Percentiles rank a stretch among this genome's conserved stretches.
Conservation (phyloP, 2,797 vertebrate species). For the Kryptolebias ocellatus region DNA sequence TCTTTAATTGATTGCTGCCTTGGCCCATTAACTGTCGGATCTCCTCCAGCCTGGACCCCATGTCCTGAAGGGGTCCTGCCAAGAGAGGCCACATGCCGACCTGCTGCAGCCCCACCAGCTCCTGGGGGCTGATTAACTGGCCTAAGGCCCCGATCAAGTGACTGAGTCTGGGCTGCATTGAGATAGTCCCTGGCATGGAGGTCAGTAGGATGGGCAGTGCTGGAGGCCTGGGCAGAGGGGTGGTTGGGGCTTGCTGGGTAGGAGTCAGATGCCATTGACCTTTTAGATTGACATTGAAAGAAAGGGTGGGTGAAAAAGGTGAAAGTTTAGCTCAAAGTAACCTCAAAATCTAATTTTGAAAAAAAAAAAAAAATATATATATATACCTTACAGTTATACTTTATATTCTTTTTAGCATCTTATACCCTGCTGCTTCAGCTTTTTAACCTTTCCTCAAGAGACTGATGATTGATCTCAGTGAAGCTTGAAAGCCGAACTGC, state of each 20-base stretch:
- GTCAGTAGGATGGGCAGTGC: conserved; percentile 73
- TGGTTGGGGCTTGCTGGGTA: conserved; percentile 91
- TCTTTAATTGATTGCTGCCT: conserved; percentile 88
- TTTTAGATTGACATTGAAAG: conserved; percentile 43
- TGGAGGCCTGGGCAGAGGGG: conserved; percentile 81
- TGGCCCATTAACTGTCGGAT: conserved; percentile 88
- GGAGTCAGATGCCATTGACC: conserved; percentile 88
- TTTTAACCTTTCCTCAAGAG: background rate
- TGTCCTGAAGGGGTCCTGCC: conserved; percentile 85
- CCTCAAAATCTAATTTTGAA: background rate
- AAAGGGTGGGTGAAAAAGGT: no score
- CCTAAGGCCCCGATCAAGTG: conserved; percentile 85
- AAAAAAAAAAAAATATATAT: background rate
- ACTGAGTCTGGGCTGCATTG: conserved; percentile 80
- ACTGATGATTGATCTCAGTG: background rate
- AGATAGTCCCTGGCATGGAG: conserved; percentile 83
- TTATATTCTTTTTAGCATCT: background rate
- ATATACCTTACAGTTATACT: background rate
- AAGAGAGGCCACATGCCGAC: conserved; percentile 82
- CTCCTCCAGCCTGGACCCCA: conserved; percentile 71
- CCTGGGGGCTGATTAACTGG: conserved; percentile 75
- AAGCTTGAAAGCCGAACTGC: background rate
- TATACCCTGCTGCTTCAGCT: background rate
- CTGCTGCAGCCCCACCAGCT: conserved; percentile 59
- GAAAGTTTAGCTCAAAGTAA: background rate